A percentile compares a stretch with the other conserved stretches of the same genome.
phyloP scores from a whole-genome alignment of 1,140 invertebrate species.

The Zaprionus camerounensis region DNA sequence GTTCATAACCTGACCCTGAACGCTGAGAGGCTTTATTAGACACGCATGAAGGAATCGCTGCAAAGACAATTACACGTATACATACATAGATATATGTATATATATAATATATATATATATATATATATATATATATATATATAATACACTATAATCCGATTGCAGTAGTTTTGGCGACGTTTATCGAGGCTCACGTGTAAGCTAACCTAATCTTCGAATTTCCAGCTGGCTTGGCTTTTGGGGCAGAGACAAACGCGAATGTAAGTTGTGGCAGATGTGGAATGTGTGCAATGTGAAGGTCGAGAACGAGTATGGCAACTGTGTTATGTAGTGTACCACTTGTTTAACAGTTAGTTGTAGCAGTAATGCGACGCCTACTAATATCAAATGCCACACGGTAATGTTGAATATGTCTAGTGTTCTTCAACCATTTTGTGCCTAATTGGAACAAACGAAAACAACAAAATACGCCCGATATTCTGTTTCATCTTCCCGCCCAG shows the following conservation, averaged over 20 bases:
- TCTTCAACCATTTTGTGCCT: slow-evolving; percentile 23
- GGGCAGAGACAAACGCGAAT: slow-evolving; percentile 54
- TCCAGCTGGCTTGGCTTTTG: slow-evolving; percentile 78
- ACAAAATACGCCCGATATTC: slow-evolving; percentile 19
- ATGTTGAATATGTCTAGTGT: slow-evolving; percentile 72
- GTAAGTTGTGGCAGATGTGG: slow-evolving; percentile 69
- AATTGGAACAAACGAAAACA: slow-evolving; percentile 50
- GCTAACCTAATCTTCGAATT: slow-evolving; percentile 77
- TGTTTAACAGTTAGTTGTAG: slow-evolving; percentile 46
- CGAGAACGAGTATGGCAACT: slow-evolving; percentile 22
- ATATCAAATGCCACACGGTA: slow-evolving; percentile 43
- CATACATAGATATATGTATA: not conserved
- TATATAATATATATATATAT: not conserved
- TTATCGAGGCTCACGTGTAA: slow-evolving; percentile 37
- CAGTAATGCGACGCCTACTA: slow-evolving; percentile 58
- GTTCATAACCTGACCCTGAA: slow-evolving; percentile 17
- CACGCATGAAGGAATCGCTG: slow-evolving; percentile 33
- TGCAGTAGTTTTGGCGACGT: slow-evolving; percentile 8
- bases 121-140: not conserved
- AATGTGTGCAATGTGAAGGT: slow-evolving; percentile 49
- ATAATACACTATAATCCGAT: not conserved
- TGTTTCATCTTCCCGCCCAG: not conserved
- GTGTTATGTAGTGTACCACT: slow-evolving; percentile 23
- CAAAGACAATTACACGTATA: slow-evolving; percentile 3
- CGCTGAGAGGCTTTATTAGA: slow-evolving; percentile 27